Conservation (phyloP, 2,888 invertebrate species). For the Rapana venosa region DNA sequence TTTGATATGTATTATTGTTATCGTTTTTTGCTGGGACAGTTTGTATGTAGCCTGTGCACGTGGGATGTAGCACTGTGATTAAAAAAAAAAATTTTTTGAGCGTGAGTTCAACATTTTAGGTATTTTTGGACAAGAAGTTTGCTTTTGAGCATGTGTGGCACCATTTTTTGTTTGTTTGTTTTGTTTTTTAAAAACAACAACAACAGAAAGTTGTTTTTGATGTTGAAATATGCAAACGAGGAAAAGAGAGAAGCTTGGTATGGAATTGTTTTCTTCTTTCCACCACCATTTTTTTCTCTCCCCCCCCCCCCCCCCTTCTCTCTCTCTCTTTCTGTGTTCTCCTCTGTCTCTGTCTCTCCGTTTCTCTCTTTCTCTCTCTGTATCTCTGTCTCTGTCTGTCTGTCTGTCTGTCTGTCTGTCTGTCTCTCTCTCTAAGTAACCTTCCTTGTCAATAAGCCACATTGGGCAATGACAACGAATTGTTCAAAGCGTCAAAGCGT, state of each 20-base stretch:
- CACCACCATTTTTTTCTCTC: background rate
- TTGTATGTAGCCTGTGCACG: too few species aligned
- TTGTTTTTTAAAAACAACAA: too few species aligned
- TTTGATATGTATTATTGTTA: too few species aligned
- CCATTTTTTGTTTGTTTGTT: background rate
- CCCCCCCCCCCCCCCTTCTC: background rate
- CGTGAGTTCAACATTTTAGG: background rate
- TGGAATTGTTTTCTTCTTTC: background rate
- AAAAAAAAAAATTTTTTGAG: too few species aligned
- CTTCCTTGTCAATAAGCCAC: too few species aligned
- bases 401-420: slow-evolving; percentile 13
- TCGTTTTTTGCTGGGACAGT: too few species aligned
- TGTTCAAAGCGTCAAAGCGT: too few species aligned
- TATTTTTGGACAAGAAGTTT: background rate
- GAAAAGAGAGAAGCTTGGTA: background rate
- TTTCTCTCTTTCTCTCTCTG: background rate
- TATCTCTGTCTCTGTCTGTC: too few species aligned
- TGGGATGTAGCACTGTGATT: too few species aligned
- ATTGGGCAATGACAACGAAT: too few species aligned
- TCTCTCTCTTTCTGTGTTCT: background rate
- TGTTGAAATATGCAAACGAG: background rate
- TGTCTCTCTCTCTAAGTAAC: slow-evolving; percentile 1
- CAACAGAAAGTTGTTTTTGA: background rate
- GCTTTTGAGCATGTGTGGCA: background rate
- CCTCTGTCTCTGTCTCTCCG: background rate